Conservation (phyloP, 2,113 vertebrate species). For the Pluvianellus socialis region DNA sequence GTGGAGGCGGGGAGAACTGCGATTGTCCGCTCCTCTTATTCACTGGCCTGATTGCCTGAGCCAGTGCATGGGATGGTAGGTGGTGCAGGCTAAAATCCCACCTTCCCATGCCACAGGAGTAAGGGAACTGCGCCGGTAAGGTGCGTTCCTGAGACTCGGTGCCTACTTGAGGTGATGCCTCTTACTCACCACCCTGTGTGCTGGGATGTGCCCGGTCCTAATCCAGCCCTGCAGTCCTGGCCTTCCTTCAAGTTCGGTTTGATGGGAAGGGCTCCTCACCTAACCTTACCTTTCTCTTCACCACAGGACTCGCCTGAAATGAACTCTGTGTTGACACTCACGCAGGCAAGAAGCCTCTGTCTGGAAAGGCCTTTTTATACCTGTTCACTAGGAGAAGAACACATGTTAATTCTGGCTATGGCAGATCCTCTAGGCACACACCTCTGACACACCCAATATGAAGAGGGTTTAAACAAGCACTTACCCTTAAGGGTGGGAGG, state of each 20-base stretch:
- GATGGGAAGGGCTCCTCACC: conserved; percentile 45
- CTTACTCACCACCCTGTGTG: not conserved
- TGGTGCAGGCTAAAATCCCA: not conserved
- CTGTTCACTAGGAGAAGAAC: not conserved
- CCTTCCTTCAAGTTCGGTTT: conserved; percentile 31
- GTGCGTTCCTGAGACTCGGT: not conserved
- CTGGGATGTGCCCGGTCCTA: conserved; percentile 24
- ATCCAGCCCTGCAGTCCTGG: conserved; percentile 38
- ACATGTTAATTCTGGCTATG: conserved; percentile 29
- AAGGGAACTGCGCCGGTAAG: not conserved
- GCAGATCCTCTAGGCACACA: not conserved
- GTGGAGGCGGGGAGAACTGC: not conserved
- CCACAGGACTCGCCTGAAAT: conserved; percentile 22
- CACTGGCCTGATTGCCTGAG: not conserved
- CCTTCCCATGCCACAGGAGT: not conserved
- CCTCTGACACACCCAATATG: conserved; percentile 36
- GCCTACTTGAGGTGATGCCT: not conserved
- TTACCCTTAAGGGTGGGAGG: conserved; percentile 41
- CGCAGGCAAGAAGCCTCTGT: not conserved
- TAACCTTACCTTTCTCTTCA: conserved; percentile 41
- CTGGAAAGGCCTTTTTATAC: conserved; percentile 29
- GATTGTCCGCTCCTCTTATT: not conserved
- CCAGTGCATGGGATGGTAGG: not conserved
- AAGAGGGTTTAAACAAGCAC: conserved; percentile 30
- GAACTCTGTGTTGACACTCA: conserved; percentile 35